phyloP scores from a whole-genome alignment of 2,888 invertebrate genomes.

The Tribolium freemani region DNA sequence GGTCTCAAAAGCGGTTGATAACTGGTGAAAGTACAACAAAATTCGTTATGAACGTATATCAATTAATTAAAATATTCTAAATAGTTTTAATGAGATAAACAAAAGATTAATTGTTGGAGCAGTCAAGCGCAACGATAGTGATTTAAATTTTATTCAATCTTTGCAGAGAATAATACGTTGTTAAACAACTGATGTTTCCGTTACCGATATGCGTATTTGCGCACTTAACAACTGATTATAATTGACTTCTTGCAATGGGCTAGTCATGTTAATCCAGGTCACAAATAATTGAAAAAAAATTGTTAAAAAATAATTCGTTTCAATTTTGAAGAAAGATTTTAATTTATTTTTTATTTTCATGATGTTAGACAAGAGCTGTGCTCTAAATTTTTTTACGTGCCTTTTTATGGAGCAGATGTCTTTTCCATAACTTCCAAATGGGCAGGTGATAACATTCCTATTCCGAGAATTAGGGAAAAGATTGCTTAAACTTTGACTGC shows the following conservation, averaged over 20 bases:
- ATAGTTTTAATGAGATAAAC: constrained; percentile 1
- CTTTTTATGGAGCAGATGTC: no score
- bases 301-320: no score
- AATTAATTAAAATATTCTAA: constrained; percentile 16
- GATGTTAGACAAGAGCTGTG: no score
- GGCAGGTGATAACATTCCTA: no score
- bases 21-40: constrained; percentile 16
- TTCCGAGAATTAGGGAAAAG: no score
- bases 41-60: not conserved
- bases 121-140: constrained; percentile 4
- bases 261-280: no score
- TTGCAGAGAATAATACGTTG: not conserved
- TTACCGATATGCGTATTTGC: constrained; percentile 7
- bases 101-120: constrained; percentile 16
- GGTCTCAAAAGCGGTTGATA: not conserved
- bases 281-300: no score
- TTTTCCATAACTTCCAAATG: no score
- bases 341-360: no score
- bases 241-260: constrained; percentile 3
- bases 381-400: no score
- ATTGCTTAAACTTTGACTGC: no score
- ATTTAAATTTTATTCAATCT: not conserved
- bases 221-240: constrained; percentile 1
- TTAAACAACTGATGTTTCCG: not conserved
- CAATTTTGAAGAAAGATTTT: no score